Evolutionary conservation across 1,140 invertebrate genomes (phyloP).

Genomic region (Octopus bimaculoides): DNA sequence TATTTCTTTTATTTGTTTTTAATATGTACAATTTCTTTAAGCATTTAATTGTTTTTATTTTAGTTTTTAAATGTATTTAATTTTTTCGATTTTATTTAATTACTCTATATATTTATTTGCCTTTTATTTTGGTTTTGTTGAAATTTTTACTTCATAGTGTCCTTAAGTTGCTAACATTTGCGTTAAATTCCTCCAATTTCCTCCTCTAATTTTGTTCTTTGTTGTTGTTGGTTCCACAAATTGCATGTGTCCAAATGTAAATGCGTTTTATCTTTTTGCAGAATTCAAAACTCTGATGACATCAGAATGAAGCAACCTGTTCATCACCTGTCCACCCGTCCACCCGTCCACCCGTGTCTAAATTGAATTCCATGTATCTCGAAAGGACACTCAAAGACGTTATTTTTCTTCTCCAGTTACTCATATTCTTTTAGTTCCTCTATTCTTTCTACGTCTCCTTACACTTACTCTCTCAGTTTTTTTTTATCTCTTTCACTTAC

Average conservation of each 20-base stretch:
- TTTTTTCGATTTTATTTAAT: neutral
- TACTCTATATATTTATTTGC: too few species aligned
- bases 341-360: conserved; percentile 24
- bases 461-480: too few species aligned
- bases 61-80: neutral
- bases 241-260: conserved; percentile 8
- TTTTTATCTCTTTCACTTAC: too few species aligned
- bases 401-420: neutral
- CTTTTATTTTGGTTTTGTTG: too few species aligned
- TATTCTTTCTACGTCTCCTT: too few species aligned
- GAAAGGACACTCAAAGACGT: conserved; percentile 3
- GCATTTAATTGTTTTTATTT: neutral
- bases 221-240: too few species aligned
- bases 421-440: too few species aligned
- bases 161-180: too few species aligned
- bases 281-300: conserved; percentile 52
- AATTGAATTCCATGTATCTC: conserved; percentile 19
- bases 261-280: conserved; percentile 39
- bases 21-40: neutral
- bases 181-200: too few species aligned
- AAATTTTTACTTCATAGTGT: too few species aligned
- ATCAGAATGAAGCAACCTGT: conserved; percentile 36
- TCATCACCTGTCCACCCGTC: conserved; percentile 22
- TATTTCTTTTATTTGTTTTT: neutral
- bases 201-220: too few species aligned